phyloP scores from a whole-genome alignment of 2,888 invertebrate species.

The Pocota personata region DNA sequence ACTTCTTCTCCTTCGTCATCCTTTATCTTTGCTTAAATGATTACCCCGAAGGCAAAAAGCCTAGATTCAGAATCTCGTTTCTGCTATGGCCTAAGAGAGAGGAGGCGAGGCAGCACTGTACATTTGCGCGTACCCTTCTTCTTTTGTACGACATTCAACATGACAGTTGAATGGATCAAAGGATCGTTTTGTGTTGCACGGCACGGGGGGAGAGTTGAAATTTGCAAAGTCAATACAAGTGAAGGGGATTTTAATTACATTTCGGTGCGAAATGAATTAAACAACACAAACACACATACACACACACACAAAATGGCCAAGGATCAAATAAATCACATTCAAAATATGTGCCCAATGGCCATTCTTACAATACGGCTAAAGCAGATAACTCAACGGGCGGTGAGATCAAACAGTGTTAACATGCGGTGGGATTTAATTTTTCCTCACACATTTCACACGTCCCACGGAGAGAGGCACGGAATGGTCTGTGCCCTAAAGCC shows the following conservation, averaged over 20 bases:
- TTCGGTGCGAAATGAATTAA: background rate
- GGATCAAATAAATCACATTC: background rate
- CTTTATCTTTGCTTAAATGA: conserved; percentile 63
- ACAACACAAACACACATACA: background rate
- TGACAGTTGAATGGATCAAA: conserved; percentile 60
- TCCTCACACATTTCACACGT: background rate
- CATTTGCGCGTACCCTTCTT: background rate
- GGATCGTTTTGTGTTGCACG: conserved; percentile 34
- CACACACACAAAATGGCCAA: background rate
- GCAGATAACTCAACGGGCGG: conserved; percentile 16
- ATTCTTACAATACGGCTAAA: background rate
- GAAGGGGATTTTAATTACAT: conserved; percentile 39
- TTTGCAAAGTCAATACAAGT: conserved; percentile 2
- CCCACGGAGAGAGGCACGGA: background rate
- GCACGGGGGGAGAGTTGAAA: background rate
- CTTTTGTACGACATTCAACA: conserved; percentile 24
- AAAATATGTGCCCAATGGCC: background rate
- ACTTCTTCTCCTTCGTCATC: background rate
- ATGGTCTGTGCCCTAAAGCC: background rate
- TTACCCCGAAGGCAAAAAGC: conserved; percentile 59
- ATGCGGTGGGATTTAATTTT: background rate
- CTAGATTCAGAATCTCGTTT: conserved; percentile 56
- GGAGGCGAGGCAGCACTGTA: background rate
- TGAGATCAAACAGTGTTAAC: background rate
- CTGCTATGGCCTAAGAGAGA: background rate